Evolutionary conservation across 2,888 invertebrate species (phyloP).

Genomic region (Eristalinus sepulchralis): DNA sequence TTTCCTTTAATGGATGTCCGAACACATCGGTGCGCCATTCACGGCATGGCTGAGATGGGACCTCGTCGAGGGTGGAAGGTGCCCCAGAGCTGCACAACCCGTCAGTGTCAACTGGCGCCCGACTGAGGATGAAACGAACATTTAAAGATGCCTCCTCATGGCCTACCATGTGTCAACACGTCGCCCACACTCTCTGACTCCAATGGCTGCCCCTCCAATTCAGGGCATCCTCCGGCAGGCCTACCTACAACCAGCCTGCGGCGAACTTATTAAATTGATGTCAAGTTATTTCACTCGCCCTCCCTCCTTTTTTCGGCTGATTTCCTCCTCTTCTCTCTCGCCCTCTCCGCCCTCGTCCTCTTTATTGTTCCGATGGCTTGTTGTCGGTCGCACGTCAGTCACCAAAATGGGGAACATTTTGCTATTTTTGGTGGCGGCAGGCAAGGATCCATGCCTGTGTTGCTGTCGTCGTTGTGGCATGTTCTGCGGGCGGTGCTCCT

Average conservation of each 20-base stretch:
- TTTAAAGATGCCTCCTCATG: neutral
- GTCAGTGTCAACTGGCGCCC: slow-evolving; percentile 46
- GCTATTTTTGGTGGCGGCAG: slow-evolving; percentile 46
- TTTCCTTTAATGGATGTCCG: slow-evolving; percentile 62
- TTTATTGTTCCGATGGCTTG: slow-evolving; percentile 46
- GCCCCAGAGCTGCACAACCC: slow-evolving; percentile 7
- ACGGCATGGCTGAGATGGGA: neutral
- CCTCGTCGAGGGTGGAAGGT: slow-evolving; percentile 9
- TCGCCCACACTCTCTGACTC: slow-evolving; percentile 18
- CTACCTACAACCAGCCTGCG: slow-evolving; percentile 21
- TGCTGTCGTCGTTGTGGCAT: slow-evolving; percentile 28
- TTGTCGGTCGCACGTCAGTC: slow-evolving; percentile 62
- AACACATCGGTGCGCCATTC: neutral
- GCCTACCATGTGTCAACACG: slow-evolving; percentile 34
- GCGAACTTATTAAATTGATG: slow-evolving; percentile 65
- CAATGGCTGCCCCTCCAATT: slow-evolving; percentile 16
- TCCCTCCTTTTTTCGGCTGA: neutral
- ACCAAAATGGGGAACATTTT: slow-evolving; percentile 33
- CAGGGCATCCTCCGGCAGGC: neutral
- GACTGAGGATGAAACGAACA: neutral
- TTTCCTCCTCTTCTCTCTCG: neutral
- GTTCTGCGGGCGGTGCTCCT: neutral
- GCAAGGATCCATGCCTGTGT: slow-evolving; percentile 20
- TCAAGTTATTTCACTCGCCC: slow-evolving; percentile 62
- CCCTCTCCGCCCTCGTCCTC: no score